Evolutionary conservation across 2,113 vertebrate genomes (phyloP).

Genomic region (Micronycteris hirsuta): DNA sequence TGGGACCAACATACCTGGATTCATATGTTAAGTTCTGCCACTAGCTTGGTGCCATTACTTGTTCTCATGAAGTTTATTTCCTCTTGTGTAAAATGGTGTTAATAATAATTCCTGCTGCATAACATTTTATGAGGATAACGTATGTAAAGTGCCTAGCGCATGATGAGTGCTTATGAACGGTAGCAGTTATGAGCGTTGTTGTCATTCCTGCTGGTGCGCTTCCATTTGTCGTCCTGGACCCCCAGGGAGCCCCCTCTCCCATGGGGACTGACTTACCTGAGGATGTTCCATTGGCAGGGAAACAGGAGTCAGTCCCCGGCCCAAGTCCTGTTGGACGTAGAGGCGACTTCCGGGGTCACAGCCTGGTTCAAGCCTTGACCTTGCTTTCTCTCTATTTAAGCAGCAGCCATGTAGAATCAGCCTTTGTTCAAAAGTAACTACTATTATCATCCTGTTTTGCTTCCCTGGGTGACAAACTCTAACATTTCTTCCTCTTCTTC

Average conservation of each 20-base stretch:
- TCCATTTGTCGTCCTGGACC: not conserved
- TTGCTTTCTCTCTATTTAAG: not conserved
- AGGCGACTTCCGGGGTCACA: not conserved
- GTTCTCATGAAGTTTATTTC: not conserved
- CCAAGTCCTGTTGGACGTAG: not conserved
- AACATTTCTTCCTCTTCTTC: slow-evolving; percentile 66
- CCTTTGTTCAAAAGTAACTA: slow-evolving; percentile 44
- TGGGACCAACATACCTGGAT: not conserved
- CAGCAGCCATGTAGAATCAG: slow-evolving; percentile 37
- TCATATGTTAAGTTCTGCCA: not conserved
- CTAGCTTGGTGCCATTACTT: not conserved
- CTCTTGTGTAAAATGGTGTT: fast-evolving
- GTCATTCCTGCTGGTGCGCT: not conserved
- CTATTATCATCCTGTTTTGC: slow-evolving; percentile 28
- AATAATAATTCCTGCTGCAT: not conserved
- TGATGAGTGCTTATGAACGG: fast-evolving
- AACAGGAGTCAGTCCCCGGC: not conserved
- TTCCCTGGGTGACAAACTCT: slow-evolving; percentile 52
- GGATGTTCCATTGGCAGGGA: not conserved
- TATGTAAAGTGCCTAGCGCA: not conserved
- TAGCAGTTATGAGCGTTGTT: not conserved
- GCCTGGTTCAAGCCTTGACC: not conserved
- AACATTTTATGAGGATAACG: not conserved
- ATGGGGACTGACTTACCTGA: not conserved
- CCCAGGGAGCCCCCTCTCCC: not conserved